These are phyloP conservation scores for Notodonta ziczac DNA, from an alignment of 2,888 invertebrate species.

Conservation along the genomic window DNA sequence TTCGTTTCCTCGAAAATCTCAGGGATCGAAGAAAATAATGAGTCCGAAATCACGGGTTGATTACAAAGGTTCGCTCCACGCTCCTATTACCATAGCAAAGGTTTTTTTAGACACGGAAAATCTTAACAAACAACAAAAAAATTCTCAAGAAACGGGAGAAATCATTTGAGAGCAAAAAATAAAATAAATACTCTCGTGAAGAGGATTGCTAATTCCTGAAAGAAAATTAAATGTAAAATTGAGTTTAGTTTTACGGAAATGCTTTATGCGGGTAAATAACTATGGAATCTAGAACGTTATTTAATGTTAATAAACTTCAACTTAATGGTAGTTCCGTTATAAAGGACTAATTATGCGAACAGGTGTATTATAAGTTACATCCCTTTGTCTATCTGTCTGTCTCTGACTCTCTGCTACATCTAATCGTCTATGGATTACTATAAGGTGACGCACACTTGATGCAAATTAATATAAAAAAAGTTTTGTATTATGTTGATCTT, in stretches of 20 bases:
- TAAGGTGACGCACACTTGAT: no score
- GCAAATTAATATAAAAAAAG: no score
- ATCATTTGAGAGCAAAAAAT: conserved; percentile 29
- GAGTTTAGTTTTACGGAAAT: background rate
- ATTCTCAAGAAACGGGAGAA: conserved; percentile 25
- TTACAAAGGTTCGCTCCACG: conserved; percentile 35
- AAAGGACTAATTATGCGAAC: no score
- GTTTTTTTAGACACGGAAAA: conserved; percentile 29
- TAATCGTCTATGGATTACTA: no score
- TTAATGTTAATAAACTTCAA: background rate
- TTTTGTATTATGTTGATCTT: no score
- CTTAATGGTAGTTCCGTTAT: no score
- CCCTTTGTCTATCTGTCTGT: no score
- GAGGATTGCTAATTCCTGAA: conserved; percentile 25
- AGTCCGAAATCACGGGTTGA: conserved; percentile 44
- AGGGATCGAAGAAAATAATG: conserved; percentile 42
- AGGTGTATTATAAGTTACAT: no score
- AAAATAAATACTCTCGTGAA: conserved; percentile 8
- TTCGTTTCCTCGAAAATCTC: conserved; percentile 19
- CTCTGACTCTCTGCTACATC: no score
- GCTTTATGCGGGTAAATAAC: background rate
- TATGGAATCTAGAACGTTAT: background rate
- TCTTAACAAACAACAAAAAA: conserved; percentile 36
- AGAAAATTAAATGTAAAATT: background rate
- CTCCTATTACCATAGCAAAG: conserved; percentile 44